phyloP scores from a whole-genome alignment of 2,888 invertebrate genomes.

The Hyposoter dolosus region DNA sequence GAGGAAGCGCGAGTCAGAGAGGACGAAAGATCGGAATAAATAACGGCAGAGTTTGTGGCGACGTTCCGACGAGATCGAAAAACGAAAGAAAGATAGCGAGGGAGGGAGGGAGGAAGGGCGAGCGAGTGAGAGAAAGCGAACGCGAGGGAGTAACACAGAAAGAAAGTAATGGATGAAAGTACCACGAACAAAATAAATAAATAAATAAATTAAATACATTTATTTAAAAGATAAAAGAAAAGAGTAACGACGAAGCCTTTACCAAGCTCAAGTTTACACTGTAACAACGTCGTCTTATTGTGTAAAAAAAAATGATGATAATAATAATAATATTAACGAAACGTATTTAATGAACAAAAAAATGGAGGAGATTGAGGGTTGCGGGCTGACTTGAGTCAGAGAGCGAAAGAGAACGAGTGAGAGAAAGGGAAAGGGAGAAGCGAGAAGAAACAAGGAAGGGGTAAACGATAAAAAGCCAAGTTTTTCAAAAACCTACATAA shows the following conservation, averaged over 20 bases:
- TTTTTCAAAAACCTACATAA: slow-evolving; percentile 47
- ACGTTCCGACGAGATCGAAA: slow-evolving; percentile 35
- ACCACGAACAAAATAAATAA: slow-evolving; percentile 52
- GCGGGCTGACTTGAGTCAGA: background rate
- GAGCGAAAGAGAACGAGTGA: background rate
- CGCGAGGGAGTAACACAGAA: slow-evolving; percentile 28
- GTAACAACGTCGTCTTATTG: slow-evolving; percentile 76
- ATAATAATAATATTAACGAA: slow-evolving; percentile 62
- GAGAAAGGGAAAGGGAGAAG: slow-evolving; percentile 26
- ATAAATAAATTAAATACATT: slow-evolving; percentile 55
- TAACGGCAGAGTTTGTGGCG: slow-evolving; percentile 14
- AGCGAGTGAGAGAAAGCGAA: background rate
- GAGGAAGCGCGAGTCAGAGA: slow-evolving; percentile 6
- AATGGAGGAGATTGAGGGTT: slow-evolving; percentile 14
- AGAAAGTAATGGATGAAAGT: slow-evolving; percentile 62
- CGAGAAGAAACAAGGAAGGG: slow-evolving; percentile 40
- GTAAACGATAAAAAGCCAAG: slow-evolving; percentile 26
- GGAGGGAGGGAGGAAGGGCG: background rate
- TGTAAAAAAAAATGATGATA: slow-evolving; percentile 72
- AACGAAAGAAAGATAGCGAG: slow-evolving; percentile 8
- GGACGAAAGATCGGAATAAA: slow-evolving; percentile 31
- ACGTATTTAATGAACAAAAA: slow-evolving; percentile 55
- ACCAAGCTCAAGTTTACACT: slow-evolving; percentile 81
- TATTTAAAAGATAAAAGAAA: slow-evolving; percentile 53
- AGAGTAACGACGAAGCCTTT: slow-evolving; percentile 78